Percentiles rank a stretch among this genome's conserved stretches.
Evolutionary conservation across 2,113 vertebrate species (phyloP).

Genomic region (Pycnonotus jocosus): DNA sequence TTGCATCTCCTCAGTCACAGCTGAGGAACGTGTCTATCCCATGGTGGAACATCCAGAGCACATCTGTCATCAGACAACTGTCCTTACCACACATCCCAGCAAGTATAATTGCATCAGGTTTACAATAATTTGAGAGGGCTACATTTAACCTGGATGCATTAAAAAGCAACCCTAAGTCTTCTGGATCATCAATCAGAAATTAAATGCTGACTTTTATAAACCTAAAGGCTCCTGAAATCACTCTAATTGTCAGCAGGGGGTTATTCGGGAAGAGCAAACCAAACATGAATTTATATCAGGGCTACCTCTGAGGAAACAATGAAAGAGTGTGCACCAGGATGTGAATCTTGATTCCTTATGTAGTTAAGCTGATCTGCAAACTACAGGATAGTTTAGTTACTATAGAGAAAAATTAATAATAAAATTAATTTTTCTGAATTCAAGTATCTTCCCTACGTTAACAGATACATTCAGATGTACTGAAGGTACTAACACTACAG

Average conservation of each 20-base stretch:
- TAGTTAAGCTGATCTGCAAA: not conserved
- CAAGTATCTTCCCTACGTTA: not conserved
- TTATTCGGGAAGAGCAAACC: not conserved
- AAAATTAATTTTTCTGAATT: not conserved
- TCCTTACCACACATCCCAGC: not conserved
- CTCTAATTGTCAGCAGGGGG: not conserved
- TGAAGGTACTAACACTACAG: not conserved
- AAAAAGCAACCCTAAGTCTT: not conserved
- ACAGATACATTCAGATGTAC: not conserved
- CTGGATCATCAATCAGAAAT: not conserved
- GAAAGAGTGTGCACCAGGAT: not conserved
- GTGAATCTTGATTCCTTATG: accelerated
- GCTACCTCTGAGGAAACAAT: not conserved
- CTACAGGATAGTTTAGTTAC: not conserved
- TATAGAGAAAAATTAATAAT: not conserved
- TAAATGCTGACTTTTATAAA: not conserved
- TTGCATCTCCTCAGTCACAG: not conserved
- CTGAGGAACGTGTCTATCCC: not conserved
- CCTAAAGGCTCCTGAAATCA: not conserved
- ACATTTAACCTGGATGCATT: not conserved
- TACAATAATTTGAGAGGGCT: not conserved
- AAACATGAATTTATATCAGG: not conserved
- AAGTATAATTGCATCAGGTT: not conserved
- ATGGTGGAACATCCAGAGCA: not conserved
- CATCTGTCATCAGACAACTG: not conserved